phyloP scores from a whole-genome alignment of 2,888 invertebrate genomes.

The Campoplex capitator region DNA sequence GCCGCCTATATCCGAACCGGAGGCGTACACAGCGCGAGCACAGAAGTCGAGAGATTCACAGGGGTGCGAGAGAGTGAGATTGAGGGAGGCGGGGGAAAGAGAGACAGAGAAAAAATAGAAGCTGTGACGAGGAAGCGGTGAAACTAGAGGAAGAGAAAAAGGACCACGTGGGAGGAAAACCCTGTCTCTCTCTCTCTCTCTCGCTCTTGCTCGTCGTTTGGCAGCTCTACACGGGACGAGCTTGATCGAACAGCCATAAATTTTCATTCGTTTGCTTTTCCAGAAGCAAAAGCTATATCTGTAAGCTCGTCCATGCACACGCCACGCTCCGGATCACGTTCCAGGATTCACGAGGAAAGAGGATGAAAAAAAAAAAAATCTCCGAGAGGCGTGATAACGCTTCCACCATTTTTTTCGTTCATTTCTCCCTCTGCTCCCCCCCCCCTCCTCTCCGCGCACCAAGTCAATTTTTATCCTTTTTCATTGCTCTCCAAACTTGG shows the following conservation, averaged over 20 bases:
- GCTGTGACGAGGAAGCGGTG: conserved; percentile 43
- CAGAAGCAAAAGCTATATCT: conserved; percentile 49
- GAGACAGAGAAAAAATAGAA: conserved; percentile 1
- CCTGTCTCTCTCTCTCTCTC: conserved; percentile 13
- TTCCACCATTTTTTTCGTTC: conserved; percentile 41
- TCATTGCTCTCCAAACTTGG: not conserved
- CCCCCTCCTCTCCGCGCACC: not conserved
- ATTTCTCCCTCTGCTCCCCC: conserved; percentile 2
- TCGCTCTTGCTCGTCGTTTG: conserved; percentile 17
- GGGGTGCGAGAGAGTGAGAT: not conserved
- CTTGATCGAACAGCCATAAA: conserved; percentile 73
- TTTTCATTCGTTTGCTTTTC: conserved; percentile 72
- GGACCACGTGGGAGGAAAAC: conserved; percentile 20
- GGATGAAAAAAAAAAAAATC: conserved; percentile 21
- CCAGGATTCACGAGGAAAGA: conserved; percentile 28
- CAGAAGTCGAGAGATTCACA: conserved; percentile 7
- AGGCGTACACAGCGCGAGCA: conserved; percentile 30
- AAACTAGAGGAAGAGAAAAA: conserved; percentile 24
- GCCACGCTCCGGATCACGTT: conserved; percentile 38
- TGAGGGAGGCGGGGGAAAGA: conserved; percentile 10
- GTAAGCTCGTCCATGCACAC: conserved; percentile 9
- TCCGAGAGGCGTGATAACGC: conserved; percentile 60
- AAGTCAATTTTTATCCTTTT: conserved; percentile 42
- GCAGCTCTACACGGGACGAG: conserved; percentile 61
- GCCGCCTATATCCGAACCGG: conserved; percentile 57